A percentile compares a stretch with the other conserved stretches of the same genome.
Conservation (phyloP, 2,113 vertebrate species). For the Perca fluviatilis region DNA sequence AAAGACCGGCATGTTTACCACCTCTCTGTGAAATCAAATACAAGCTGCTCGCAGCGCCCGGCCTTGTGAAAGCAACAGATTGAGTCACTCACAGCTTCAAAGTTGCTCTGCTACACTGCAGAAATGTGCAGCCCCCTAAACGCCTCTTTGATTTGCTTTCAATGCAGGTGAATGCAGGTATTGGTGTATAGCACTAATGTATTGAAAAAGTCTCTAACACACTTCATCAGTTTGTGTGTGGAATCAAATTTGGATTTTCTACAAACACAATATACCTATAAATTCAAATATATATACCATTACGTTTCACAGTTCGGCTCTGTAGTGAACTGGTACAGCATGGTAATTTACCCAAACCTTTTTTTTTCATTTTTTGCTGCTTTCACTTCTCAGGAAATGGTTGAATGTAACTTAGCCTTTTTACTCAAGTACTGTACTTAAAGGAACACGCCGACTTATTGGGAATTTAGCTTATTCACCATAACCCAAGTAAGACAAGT, state of each 20-base stretch:
- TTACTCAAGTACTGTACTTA: too few species aligned
- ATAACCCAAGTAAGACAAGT: too few species aligned
- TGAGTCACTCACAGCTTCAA: conserved; percentile 59
- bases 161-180: neutral
- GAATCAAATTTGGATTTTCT: neutral
- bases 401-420: too few species aligned
- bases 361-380: too few species aligned
- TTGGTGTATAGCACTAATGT: neutral
- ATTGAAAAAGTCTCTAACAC: neutral
- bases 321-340: neutral
- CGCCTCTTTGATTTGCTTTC: conserved; percentile 8
- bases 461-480: too few species aligned
- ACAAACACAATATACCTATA: neutral
- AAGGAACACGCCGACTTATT: too few species aligned
- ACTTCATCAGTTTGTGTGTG: neutral
- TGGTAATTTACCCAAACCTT: neutral
- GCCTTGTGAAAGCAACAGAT: conserved; percentile 55
- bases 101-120: neutral
- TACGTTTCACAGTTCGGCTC: neutral
- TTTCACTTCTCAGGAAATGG: too few species aligned
- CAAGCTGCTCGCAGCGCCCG: conserved; percentile 66
- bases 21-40: conserved; percentile 83
- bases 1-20: conserved; percentile 83
- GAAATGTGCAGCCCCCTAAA: neutral
- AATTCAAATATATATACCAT: neutral